Conservation (phyloP, 2,797 vertebrate genomes). For the Paratrypauchen microcephalus region DNA sequence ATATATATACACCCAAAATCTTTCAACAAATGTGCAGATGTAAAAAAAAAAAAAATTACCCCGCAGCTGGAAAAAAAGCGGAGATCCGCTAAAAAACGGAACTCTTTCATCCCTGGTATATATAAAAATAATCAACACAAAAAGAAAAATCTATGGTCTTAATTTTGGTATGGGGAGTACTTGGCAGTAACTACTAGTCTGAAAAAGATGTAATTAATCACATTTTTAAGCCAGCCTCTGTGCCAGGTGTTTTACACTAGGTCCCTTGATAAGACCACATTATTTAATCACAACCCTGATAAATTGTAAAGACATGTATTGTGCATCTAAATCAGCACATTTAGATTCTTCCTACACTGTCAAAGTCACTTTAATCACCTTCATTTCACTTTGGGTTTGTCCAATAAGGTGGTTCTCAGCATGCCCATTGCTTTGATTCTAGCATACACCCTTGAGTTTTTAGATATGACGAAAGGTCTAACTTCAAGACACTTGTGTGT, state of each 20-base stretch:
- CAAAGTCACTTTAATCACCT: slow-evolving; percentile 36
- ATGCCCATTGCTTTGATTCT: slow-evolving; percentile 20
- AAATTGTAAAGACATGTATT: slow-evolving; percentile 13
- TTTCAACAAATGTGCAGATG: too few relatives aligned
- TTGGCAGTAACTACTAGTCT: neutral
- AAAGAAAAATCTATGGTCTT: neutral
- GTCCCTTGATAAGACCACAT: neutral
- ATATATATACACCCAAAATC: too few relatives aligned
- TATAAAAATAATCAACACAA: too few relatives aligned
- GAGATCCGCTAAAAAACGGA: too few relatives aligned
- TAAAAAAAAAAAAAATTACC: too few relatives aligned
- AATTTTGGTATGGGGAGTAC: neutral
- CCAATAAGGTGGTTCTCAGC: slow-evolving; percentile 23
- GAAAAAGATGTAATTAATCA: neutral
- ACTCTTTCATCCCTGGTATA: too few relatives aligned
- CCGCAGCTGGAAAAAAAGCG: too few relatives aligned
- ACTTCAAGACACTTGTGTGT: slow-evolving; percentile 15
- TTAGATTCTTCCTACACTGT: slow-evolving; percentile 17
- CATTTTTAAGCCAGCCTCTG: neutral
- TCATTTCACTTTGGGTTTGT: slow-evolving; percentile 32
- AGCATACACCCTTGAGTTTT: slow-evolving; percentile 14
- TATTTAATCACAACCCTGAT: neutral
- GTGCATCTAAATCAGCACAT: slow-evolving; percentile 12
- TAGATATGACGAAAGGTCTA: slow-evolving; percentile 12
- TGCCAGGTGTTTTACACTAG: neutral